Evolutionary conservation across 2,888 invertebrate species (phyloP), one percentile per base, ranked within the genome.

Genomic region (Phragmatobia fuliginosa): DNA sequence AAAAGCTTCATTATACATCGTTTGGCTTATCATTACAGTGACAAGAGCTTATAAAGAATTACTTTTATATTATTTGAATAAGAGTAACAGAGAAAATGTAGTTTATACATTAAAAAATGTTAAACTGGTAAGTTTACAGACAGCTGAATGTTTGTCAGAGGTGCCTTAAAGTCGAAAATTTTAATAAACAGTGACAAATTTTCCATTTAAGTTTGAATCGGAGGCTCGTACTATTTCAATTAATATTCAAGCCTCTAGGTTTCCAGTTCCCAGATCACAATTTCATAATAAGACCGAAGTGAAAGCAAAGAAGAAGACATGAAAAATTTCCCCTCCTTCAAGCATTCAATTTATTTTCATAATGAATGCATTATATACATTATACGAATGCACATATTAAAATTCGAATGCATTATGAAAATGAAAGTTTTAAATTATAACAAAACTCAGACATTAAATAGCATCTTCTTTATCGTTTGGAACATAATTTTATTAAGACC

Each of bases 1-100:
- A 41, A 41, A 25, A 66, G 56, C 56, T 66, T 66, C 56, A 62
- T 62, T 66, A 41, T 62, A 56, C 32, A 61, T 62, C 33, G 52
- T 36, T 69, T 49, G 10, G 52, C 56, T 65, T 64, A 41, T 41
- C 45, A 60, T 45, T 28, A 33, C 18, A 11, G 25, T 38, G 28
- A 60, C 59, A 41, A 41, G 18, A 21, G 25, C 32, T 38, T 62
- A 16, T 63, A 49, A 32, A 11, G 33, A 64, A 36, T 52, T 16
- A 52, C 65, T 32, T 52, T 63, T 41, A 31, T 68, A 25, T n/a
- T 33, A 25, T 63, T 41, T 64, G 38, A 64, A 49, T 64, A 59
- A 32, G 25, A 16, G 7, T 25, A 7, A 38, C 3, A 32, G 59
- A 31, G 32, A 59, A 31, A 36, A 66, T 11, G 21, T 6, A 28